Evolutionary conservation across 2,888 invertebrate species (phyloP).

Genomic region (Steinernema carpocapsae): DNA sequence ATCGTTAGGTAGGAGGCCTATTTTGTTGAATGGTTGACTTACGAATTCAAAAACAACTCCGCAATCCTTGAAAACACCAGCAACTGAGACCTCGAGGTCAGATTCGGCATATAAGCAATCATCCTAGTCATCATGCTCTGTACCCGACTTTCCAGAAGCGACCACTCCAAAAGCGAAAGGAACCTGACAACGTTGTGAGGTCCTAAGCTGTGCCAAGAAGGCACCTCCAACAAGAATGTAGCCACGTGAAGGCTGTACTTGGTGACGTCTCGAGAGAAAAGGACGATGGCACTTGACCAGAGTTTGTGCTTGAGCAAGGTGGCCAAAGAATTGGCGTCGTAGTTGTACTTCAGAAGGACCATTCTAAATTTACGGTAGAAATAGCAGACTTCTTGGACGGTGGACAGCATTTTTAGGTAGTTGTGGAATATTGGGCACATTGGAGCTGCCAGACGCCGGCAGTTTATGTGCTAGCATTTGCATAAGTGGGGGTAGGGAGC

Average conservation of each 20-base stretch:
- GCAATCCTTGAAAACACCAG: constrained; percentile 33
- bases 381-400: constrained; percentile 24
- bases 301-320: constrained; percentile 43
- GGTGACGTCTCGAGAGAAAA: constrained; percentile 39
- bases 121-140: constrained; percentile 38
- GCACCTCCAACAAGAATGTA: constrained; percentile 40
- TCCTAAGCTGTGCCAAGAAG: constrained; percentile 35
- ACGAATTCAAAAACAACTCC: constrained; percentile 21
- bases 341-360: constrained; percentile 41
- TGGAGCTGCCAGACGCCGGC: too few species aligned
- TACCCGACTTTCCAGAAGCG: constrained; percentile 40
- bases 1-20: neutral
- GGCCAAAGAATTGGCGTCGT: constrained; percentile 35
- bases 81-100: constrained; percentile 33
- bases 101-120: constrained; percentile 35
- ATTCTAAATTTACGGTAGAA: constrained; percentile 38
- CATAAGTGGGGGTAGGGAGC: too few species aligned
- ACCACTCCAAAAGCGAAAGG: constrained; percentile 43
- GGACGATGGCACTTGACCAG: constrained; percentile 45
- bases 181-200: constrained; percentile 37
- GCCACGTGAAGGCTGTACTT: constrained; percentile 38
- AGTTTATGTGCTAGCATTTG: too few species aligned
- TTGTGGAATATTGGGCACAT: neutral
- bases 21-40: neutral
- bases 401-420: constrained; percentile 32